Evolutionary conservation across 2,797 vertebrate genomes (phyloP).

Genomic region (Cyprinodon diabolis): DNA sequence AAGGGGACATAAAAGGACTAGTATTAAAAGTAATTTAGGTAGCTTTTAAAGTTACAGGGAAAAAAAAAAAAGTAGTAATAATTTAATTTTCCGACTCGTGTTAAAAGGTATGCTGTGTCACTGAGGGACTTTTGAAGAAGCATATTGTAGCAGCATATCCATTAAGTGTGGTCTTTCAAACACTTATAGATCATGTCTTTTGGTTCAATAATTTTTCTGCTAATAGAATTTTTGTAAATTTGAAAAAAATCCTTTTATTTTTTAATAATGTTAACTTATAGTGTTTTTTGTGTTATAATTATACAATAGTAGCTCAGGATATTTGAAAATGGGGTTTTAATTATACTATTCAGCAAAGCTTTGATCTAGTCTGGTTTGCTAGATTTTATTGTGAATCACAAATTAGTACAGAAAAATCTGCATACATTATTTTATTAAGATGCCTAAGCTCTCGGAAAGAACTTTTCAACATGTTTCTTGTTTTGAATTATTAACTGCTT

Average conservation of each 20-base stretch:
- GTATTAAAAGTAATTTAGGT: not conserved
- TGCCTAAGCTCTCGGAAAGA: too few species aligned
- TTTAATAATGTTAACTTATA: not conserved
- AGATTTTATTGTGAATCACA: too few species aligned
- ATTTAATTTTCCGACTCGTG: not conserved
- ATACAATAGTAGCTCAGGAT: not conserved
- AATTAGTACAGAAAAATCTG: too few species aligned
- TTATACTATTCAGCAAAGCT: too few species aligned
- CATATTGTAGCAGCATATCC: not conserved
- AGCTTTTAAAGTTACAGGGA: constrained; percentile 6
- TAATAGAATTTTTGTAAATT: not conserved
- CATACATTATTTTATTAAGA: too few species aligned
- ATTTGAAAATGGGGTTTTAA: not conserved
- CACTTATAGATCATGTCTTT: not conserved
- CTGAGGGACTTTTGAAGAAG: not conserved
- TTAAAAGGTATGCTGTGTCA: not conserved
- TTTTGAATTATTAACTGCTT: too few species aligned
- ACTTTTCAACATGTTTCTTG: too few species aligned
- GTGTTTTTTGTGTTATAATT: not conserved
- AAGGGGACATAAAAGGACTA: constrained; percentile 4
- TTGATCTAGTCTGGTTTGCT: too few species aligned
- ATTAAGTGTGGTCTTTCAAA: not conserved
- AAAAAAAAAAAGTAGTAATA: not conserved
- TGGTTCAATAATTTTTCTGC: not conserved
- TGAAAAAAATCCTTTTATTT: not conserved